Evolutionary conservation across 2,888 invertebrate species (phyloP).

Genomic region (Tuberolachnus salignus): DNA sequence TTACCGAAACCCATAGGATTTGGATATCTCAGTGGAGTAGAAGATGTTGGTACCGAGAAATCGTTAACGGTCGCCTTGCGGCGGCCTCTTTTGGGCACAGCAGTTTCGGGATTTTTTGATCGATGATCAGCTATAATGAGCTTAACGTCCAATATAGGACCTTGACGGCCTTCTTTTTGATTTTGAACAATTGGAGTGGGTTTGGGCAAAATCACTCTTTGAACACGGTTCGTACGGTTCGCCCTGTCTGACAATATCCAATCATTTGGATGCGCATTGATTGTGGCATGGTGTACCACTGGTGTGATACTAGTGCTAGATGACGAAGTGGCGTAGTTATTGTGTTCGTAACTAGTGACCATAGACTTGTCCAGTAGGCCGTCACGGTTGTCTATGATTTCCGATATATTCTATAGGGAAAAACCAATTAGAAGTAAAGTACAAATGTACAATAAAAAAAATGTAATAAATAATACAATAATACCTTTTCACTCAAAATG

Average conservation of each 20-base stretch:
- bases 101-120: conserved; percentile 75
- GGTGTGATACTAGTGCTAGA: conserved; percentile 20
- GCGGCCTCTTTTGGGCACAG: conserved; percentile 60
- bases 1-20: conserved; percentile 41
- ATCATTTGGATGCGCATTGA: conserved; percentile 23
- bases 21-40: conserved; percentile 41
- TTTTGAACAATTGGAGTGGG: conserved; percentile 61
- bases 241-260: conserved; percentile 44
- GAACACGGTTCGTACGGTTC: conserved; percentile 57
- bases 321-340: conserved; percentile 5
- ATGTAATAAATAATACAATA: background rate
- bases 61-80: conserved; percentile 45
- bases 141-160: conserved; percentile 80
- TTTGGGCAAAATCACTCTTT: conserved; percentile 64
- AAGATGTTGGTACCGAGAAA: conserved; percentile 47
- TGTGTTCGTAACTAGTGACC: conserved; percentile 18
- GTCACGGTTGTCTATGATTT: conserved; percentile 45
- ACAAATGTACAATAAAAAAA: background rate
- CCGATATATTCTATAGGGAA: conserved; percentile 23
- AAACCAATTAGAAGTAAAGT: background rate
- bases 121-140: conserved; percentile 82
- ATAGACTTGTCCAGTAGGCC: conserved; percentile 18
- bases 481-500: conserved; percentile 49
- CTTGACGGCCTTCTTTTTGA: conserved; percentile 70
- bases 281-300: background rate